Evolutionary conservation across 2,888 invertebrate genomes (phyloP).

Genomic region (Amblyteles armatorius): DNA sequence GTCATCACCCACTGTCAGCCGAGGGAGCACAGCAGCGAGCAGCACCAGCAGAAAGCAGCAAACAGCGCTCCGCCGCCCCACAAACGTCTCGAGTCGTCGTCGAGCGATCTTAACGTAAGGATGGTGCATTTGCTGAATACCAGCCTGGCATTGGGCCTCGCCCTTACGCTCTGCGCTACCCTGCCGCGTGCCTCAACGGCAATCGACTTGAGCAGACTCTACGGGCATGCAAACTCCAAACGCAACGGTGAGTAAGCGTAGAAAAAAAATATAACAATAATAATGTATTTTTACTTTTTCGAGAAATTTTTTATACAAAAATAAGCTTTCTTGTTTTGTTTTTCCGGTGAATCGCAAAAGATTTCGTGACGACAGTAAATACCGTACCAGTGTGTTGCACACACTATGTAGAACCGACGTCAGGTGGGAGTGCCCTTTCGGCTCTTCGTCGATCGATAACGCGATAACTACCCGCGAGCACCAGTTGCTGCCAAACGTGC

Average conservation of each 20-base stretch:
- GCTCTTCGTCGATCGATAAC: conserved; percentile 70
- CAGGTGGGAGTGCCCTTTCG: conserved; percentile 71
- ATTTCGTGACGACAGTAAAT: neutral
- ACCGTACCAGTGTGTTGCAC: conserved; percentile 26
- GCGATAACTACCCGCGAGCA: conserved; percentile 66
- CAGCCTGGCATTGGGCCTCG: conserved; percentile 82
- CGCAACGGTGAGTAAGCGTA: conserved; percentile 87
- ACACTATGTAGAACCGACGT: conserved; percentile 36
- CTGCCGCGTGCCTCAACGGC: conserved; percentile 89
- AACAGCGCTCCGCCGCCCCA: conserved; percentile 3
- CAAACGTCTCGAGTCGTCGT: conserved; percentile 1
- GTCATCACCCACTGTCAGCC: conserved; percentile 7
- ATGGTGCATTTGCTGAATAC: conserved; percentile 66
- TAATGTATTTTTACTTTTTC: neutral
- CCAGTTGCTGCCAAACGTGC: conserved; percentile 69
- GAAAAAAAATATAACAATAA: neutral
- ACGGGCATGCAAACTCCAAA: conserved; percentile 91
- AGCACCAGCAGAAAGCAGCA: neutral
- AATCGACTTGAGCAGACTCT: conserved; percentile 92
- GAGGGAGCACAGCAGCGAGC: neutral
- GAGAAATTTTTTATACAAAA: neutral
- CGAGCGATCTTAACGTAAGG: conserved; percentile 14
- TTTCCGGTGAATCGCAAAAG: neutral
- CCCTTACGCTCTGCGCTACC: conserved; percentile 86
- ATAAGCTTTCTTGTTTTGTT: too few relatives aligned